A percentile compares a stretch with the other conserved stretches of the same genome.
Evolutionary conservation across 2,888 invertebrate genomes (phyloP).

Genomic region (Phengaris alcon): DNA sequence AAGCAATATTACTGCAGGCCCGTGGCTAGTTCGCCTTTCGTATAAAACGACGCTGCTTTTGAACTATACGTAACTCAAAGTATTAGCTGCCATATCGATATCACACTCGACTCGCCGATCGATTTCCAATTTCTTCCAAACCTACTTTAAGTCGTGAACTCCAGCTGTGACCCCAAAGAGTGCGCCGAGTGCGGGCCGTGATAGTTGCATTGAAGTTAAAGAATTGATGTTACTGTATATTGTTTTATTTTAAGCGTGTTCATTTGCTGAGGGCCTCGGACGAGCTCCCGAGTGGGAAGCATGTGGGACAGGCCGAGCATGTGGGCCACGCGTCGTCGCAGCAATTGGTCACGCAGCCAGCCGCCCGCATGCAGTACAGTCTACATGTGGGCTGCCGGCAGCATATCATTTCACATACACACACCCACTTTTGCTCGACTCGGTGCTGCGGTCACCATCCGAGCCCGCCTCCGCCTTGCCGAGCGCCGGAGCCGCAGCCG

Average conservation of each 20-base stretch:
- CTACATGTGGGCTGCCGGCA: too few species aligned
- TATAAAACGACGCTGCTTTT: slow-evolving; percentile 30
- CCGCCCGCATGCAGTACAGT: too few species aligned
- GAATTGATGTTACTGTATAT: slow-evolving; percentile 19
- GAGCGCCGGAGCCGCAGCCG: slow-evolving; percentile 33
- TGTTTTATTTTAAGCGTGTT: slow-evolving; percentile 18
- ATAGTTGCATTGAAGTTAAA: background rate
- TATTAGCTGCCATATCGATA: slow-evolving; percentile 39
- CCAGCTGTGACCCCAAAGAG: slow-evolving; percentile 26
- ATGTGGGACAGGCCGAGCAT: background rate
- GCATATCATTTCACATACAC: too few species aligned
- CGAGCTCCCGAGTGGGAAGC: background rate
- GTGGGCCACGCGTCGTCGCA: background rate
- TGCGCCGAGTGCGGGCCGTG: slow-evolving; percentile 9
- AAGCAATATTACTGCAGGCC: background rate
- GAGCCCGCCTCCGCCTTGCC: background rate
- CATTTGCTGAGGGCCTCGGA: slow-evolving; percentile 7
- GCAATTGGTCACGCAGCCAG: background rate
- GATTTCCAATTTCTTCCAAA: slow-evolving; percentile 33
- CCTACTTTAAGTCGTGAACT: slow-evolving; percentile 29
- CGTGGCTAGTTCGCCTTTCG: background rate
- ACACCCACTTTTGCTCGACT: too few species aligned
- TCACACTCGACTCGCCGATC: slow-evolving; percentile 19
- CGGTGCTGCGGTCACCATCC: background rate
- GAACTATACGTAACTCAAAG: slow-evolving; percentile 41